Evolutionary conservation across 2,113 vertebrate species (phyloP), one percentile per base, ranked within the genome.

Genomic region (Brachyistius frenatus): DNA sequence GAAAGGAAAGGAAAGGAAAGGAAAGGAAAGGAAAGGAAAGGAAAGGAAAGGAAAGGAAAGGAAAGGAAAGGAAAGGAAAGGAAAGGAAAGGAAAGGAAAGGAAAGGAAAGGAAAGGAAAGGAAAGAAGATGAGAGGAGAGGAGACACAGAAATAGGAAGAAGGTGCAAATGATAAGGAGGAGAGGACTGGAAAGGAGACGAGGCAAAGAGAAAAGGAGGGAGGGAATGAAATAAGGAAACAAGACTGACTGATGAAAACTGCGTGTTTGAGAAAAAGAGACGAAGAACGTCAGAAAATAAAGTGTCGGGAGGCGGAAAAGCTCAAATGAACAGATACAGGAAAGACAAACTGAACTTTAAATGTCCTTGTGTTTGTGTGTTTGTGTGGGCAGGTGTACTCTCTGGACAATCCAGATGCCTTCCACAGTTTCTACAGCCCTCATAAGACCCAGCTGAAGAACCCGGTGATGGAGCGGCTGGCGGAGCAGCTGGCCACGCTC

Each of bases 351-450:
- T 7, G 39, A 44, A 2, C 9, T 44, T 30, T 1, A 23, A 13
- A 3, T 16, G 11, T 16, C 15, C 23, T 23, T 23, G 23, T 50
- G 44, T 64, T 33, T 73, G 2, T 63, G 5, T 58, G 35, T 73
- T 1, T 81, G 31, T 80, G 49, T 52, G 63, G 75, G 52, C 90
- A 99, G 98, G 97, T 99, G 77, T 99, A 96, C 84, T 99, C 98
- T 52, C 83, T 99, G 96, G 98, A 99, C 92, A 97, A 96, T 0
- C 91, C 95, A 0, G 97, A 98, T 76, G 97, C 97, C 90, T 98
- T 99, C 94, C 98, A 99, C 84, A 98, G 97, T 91, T 98, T 99
- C 92, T 99, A 99, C 93, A 99, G 98, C 83, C 98, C 98, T 0
- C 97, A 98, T 86, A 99, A 99, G 94, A 96, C 96, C 4, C 97